Evolutionary conservation across 2,797 vertebrate genomes (phyloP).

Genomic region (Sebastes variabilis): DNA sequence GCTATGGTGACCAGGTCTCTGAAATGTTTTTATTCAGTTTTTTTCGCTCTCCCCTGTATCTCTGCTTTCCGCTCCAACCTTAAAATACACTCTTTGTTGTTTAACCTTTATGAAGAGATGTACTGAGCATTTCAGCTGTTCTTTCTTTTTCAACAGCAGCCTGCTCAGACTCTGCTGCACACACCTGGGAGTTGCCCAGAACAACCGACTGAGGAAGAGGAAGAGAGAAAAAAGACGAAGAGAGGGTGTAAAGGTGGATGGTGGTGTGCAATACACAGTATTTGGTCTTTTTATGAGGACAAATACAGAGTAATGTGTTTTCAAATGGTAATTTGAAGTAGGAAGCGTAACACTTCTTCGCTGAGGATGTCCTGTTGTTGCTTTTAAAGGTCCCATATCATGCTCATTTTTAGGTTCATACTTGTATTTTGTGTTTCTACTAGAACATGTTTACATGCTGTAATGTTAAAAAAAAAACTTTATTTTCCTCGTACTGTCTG

Average conservation of each 20-base stretch:
- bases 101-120: constrained; percentile 19
- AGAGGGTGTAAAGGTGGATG: background rate
- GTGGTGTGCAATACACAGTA: background rate
- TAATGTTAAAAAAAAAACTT: no score
- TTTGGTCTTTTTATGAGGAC: background rate
- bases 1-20: constrained; percentile 63
- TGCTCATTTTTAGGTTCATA: no score
- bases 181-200: background rate
- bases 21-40: constrained; percentile 32
- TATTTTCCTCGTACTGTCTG: no score
- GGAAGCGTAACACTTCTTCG: background rate
- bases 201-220: background rate
- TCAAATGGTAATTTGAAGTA: background rate
- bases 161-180: background rate
- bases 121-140: background rate
- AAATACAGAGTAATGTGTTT: background rate
- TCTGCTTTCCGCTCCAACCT: constrained; percentile 2
- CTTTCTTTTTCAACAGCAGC: background rate
- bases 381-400: no score
- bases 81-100: constrained; percentile 36
- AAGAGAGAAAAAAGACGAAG: background rate
- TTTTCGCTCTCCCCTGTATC: background rate
- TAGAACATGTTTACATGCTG: no score
- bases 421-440: no score
- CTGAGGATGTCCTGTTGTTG: background rate